Base-by-base conservation (phyloP, 2,113 vertebrate genomes). In the Choloepus hoffmanni region DNA sequence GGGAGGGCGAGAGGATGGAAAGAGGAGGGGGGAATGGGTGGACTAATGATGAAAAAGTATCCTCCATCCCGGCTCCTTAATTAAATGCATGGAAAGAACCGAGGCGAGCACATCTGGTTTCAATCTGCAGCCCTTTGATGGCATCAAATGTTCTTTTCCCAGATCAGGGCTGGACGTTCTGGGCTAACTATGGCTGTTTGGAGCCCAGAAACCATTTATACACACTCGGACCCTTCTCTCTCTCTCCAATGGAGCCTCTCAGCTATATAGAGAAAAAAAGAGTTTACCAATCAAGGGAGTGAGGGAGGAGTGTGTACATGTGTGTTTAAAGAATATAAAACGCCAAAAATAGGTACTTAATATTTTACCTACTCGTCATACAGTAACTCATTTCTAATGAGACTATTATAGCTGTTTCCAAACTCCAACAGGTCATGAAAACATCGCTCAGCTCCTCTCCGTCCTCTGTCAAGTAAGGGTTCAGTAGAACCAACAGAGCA, bases 111-210 rank as follows among this genome's bases (percentile, higher is more conserved):
- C 99, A 99, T 99, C 99, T 99, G 99, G 99, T 99, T 99, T 99
- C 99, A 99, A 99, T 99, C 99, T 98, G 97, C 97, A 98, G 98
- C 97, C 98, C 99, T 99, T 99, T 99, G 99, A 99, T 99, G 99
- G 99, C 99, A 99, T 99, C 99, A 99, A 99, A 99, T 99, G 99
- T 99, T 99, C 99, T 99, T 99, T 99, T 99, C 99, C 99, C 99
- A 99, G 99, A 99, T 99, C 99, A 93, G 98, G 98, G 98, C 98
- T 99, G 99, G 98, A 98, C 99, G 99, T 98, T 98, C 98, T 98
- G 98, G 99, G 99, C 99, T 98, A 98, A 98, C 99, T 98, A 98
- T 98, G 98, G 99, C 99, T 98, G 98, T 98, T 98, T 89, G 76
- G 98, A 99, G 98, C 98, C 98, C 98, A 97, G 98, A 98, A 98